Evolutionary conservation across 64 coral and sea anemone species (phyloP).

Genomic region (Anthopleura sola): DNA sequence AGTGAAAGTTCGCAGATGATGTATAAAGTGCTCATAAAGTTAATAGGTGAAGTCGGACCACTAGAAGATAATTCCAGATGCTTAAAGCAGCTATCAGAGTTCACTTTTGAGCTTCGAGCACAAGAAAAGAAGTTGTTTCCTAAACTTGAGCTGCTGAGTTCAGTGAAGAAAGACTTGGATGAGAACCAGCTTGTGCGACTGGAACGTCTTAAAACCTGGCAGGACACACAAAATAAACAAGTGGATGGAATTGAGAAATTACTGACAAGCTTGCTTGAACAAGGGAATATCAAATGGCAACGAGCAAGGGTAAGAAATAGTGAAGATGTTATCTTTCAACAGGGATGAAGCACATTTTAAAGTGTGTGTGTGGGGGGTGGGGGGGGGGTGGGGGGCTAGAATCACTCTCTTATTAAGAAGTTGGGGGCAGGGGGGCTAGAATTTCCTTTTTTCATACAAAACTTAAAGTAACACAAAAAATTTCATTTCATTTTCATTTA

Average conservation of each 20-base stretch:
- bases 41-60: slow-evolving; percentile 63
- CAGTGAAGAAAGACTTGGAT: slow-evolving; percentile 31
- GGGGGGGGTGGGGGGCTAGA: too few relatives aligned
- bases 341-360: too few relatives aligned
- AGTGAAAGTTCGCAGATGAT: slow-evolving; percentile 40
- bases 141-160: slow-evolving; percentile 35
- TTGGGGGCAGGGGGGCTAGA: too few relatives aligned
- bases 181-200: slow-evolving; percentile 24
- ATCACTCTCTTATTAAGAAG: too few relatives aligned
- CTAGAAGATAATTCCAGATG: slow-evolving; percentile 53
- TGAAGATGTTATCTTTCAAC: too few relatives aligned
- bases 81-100: slow-evolving; percentile 38
- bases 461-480: too few relatives aligned
- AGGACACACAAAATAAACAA: slow-evolving; percentile 40
- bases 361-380: too few relatives aligned
- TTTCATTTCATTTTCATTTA: too few relatives aligned
- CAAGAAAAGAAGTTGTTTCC: slow-evolving; percentile 53
- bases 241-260: slow-evolving; percentile 56
- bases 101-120: slow-evolving; percentile 28
- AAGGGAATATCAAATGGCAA: slow-evolving; percentile 33
- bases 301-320: slow-evolving; percentile 17
- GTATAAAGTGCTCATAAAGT: slow-evolving; percentile 53
- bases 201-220: slow-evolving; percentile 40
- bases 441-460: too few relatives aligned
- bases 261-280: slow-evolving; percentile 57